Evolutionary conservation across 2,888 invertebrate genomes (phyloP), one percentile per base, ranked within the genome.

Genomic region (Amphipoea oculea): DNA sequence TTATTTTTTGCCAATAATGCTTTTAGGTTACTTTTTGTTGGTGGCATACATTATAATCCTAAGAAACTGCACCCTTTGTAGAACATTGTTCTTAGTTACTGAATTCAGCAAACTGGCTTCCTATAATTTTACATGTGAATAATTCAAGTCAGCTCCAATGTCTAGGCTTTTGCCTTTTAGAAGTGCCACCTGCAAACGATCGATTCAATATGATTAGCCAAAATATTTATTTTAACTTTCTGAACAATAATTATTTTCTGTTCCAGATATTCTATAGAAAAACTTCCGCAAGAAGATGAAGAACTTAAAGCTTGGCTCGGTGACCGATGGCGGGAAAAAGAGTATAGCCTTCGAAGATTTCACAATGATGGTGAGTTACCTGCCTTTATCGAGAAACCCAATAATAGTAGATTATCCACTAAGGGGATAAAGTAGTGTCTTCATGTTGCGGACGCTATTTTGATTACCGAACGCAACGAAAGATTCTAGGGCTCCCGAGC

Each of bases 301-400:
- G 97, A 94, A 54, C 94, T 98, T 17, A 97, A 97, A 86, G 92
- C 91, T 42, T 98, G 98, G 97, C 94, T 98, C 63, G 97, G 97
- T 86, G 96, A 97, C 60, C 96, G 97, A 48, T 98, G 98, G 98
- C 92, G 92, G 20, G 97, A 97, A 73, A 98, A 98, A 91, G 98
- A 98, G 92, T 92, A 94, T 40, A 96, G 95, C 60, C 95, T 98
- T 5, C 95, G 96, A 63, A 96, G 97, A 86, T 98, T 98, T 94
- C 96, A 97, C 84, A 93, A 92, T 42, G 97, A 97, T 69, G 98
- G 98, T 93, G 91, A 93, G 83, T 67, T 60, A 63, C 23, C 23
- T 51, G 6, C 12, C 20, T 45, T 54, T 29, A 54, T 42, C 14
- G 12, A 45, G 4, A 65, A 60, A 54, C 23, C 0, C 1, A 48